phyloP scores from a whole-genome alignment of 2,113 vertebrate species.

The Bucco capensis region DNA sequence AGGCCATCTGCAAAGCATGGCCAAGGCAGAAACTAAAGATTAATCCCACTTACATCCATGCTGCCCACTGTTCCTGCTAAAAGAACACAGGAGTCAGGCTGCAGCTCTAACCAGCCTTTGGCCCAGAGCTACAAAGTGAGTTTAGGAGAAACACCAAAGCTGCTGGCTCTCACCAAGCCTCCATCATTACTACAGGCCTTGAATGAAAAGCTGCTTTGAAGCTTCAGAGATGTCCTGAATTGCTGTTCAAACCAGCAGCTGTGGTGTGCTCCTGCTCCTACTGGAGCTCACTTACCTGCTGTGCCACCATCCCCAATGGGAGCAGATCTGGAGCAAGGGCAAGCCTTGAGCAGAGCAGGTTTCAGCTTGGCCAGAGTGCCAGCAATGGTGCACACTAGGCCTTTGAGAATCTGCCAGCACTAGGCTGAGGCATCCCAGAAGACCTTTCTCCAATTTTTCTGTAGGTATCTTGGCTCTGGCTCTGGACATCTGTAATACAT shows the following conservation, averaged over 20 bases:
- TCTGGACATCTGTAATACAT: not conserved
- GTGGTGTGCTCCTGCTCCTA: not conserved
- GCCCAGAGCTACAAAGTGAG: not conserved
- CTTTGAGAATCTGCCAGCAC: not conserved
- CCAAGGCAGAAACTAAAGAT: not conserved
- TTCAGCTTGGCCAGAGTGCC: not conserved
- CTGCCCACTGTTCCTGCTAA: not conserved
- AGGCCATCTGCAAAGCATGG: not conserved
- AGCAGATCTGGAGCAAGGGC: not conserved
- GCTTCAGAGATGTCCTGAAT: not conserved
- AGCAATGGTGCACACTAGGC: accelerated
- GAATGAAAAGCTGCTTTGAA: not conserved
- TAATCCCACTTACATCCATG: not conserved
- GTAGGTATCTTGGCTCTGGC: not conserved
- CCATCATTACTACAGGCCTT: not conserved
- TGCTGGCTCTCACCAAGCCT: not conserved
- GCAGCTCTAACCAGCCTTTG: not conserved
- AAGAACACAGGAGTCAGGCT: not conserved
- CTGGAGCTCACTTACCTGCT: not conserved
- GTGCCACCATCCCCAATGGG: accelerated
- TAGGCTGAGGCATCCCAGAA: not conserved
- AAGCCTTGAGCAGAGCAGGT: not conserved
- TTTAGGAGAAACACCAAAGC: not conserved
- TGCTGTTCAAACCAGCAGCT: accelerated
- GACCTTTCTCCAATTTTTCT: not conserved